phyloP scores from a whole-genome alignment of 1,140 invertebrate genomes.

The Eupristina koningsbergeri region DNA sequence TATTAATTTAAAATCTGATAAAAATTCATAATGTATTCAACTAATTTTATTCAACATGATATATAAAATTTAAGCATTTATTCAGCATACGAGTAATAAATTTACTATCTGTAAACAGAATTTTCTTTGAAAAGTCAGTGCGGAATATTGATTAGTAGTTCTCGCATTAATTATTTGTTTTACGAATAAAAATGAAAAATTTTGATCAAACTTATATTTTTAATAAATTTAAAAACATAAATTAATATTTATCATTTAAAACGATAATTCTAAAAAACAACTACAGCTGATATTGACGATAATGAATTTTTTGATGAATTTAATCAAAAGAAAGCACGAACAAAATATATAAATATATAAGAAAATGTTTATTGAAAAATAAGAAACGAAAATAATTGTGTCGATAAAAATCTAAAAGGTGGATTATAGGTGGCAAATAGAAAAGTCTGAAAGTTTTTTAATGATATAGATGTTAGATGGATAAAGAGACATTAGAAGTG shows the following conservation, averaged over 20 bases:
- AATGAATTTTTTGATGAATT: no score
- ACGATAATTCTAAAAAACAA: no score
- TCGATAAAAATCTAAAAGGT: not conserved
- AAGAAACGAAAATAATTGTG: not conserved
- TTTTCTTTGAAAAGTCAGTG: not conserved
- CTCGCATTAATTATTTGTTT: not conserved
- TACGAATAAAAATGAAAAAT: not conserved
- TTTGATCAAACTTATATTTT: not conserved
- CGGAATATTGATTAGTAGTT: not conserved
- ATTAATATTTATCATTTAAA: no score
- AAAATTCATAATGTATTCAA: no score
- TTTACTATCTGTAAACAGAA: not conserved
- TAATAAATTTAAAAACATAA: constrained; percentile 1
- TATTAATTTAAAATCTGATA: not conserved
- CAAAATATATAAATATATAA: not conserved
- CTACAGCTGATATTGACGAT: no score
- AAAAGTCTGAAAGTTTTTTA: not conserved
- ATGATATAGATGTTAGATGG: not conserved
- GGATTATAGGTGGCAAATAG: not conserved
- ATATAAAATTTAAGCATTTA: not conserved
- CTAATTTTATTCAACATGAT: not conserved
- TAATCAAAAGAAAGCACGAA: not conserved
- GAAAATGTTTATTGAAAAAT: not conserved
- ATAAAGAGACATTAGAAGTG: constrained; percentile 4
- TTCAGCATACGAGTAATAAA: not conserved